Evolutionary conservation across 2,888 invertebrate genomes (phyloP), one percentile per base, ranked within the genome.

Genomic region (Gymnoscelis rufifasciata): DNA sequence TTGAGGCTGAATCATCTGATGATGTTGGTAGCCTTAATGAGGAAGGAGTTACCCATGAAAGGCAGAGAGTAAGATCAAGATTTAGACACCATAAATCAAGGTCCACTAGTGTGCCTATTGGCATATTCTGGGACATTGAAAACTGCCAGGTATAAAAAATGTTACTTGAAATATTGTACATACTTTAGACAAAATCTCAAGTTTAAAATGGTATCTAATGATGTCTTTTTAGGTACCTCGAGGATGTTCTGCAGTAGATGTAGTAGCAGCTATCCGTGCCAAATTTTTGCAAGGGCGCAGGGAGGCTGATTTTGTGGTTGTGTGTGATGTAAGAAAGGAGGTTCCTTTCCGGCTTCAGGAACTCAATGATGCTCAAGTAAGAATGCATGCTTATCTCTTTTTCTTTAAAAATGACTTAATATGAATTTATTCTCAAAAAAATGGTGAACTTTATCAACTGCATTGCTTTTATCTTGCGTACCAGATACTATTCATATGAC

Each of bases 121-220:
- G 95, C 38, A 94, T 96, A 57, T 96, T 96, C 80, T 97, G 97
- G 97, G 97, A 97, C 74, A 96, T 97, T 67, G 96, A 97, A 86
- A 97, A 97, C 77, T 95, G 95, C 75, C 92, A 93, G 78, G 93
- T 93, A 77, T 19, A 13, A 8, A 13, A 13, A 12, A 7, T 29
- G 6, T 11, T 29, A 11, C 11, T 11, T 28, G 0, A 11, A n/a
- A n/a, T n/a, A n/a, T n/a, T n/a, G n/a, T 29, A 8, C 3, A 23
- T 12, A 6, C 0, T 6, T 28, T 1, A 29, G 12, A 7, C 11
- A 7, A 29, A 11, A 29, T n/a, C n/a, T n/a, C n/a, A n/a, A n/a
- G n/a, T n/a, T n/a, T n/a, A n/a, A n/a, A n/a, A n/a, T n/a, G n/a
- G n/a, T n/a, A n/a, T n/a, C n/a, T n/a, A n/a, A n/a, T n/a, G n/a